Base-by-base conservation (phyloP, 2,113 vertebrate genomes). In the Balaenoptera acutorostrata region DNA sequence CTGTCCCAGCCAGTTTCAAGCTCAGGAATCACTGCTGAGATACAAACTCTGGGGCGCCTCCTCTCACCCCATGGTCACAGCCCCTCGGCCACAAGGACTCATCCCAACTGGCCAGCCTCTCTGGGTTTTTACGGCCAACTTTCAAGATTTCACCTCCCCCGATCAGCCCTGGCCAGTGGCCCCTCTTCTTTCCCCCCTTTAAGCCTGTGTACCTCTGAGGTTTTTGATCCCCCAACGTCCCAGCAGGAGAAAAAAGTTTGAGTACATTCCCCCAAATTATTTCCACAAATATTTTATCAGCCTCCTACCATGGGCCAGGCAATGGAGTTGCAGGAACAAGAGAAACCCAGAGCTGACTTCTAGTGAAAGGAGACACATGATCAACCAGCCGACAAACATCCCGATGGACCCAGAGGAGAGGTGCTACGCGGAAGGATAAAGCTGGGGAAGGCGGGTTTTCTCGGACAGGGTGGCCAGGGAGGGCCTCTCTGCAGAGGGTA, bases 401-500 rank as follows among this genome's bases (percentile, higher is more conserved):
- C 7, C 3, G 5, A 29, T 10, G 33, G 77, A 36, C 33, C 20
- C 21, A 23, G 17, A 41, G 66, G 36, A 14, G 4, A 3, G 1
- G 15, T 46, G 39, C 17, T n/a, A 63, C 2, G 4, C 36, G 33
- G 41, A 78, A 78, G 52, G 49, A 46, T 20, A 46, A 29, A 18
- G 33, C 44, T 1, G 1, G 44, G 46, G 9, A 2, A 25, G 11
- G 59, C 0, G 0, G 15, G 23, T 2, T 31, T 61, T 64, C 52
- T 52, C 39, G 44, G 36, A 27, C 31, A 49, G 10, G 7, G 44
- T 3, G 17, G 44, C 44, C 4, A 0, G 46, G 46, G 44, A 49
- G 25, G 75, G 49, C 13, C 23, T 25, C 6, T 52, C 23, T 36
- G 61, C 27, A 41, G 8, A 18, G n/a, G 31, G 6, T 23, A 8